A percentile compares a stretch with the other conserved stretches of the same genome.
phyloP scores from a whole-genome alignment of 2,888 invertebrate genomes.

The Sylvicola cinctus region DNA sequence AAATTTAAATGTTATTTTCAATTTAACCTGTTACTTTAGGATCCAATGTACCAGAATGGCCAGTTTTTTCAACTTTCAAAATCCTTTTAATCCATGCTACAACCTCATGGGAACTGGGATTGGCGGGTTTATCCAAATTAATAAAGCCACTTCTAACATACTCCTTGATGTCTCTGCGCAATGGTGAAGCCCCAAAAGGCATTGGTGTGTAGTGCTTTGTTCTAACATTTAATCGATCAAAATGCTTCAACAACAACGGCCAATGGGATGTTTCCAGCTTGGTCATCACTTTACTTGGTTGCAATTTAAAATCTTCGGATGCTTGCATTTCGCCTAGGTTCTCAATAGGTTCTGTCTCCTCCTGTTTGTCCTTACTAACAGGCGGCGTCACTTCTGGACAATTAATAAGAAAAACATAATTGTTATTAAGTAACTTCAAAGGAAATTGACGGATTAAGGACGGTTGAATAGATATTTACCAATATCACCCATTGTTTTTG shows the following conservation, averaged over 20 bases:
- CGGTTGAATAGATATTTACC: too few relatives aligned
- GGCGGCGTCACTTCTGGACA: constrained; percentile 1
- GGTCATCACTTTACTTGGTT: constrained; percentile 46
- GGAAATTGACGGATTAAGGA: too few relatives aligned
- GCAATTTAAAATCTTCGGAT: constrained; percentile 47
- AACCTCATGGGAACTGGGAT: constrained; percentile 98
- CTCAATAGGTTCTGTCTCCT: constrained; percentile 33
- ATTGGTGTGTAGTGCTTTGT: constrained; percentile 95
- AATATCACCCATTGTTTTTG: too few relatives aligned
- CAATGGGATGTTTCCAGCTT: constrained; percentile 79
- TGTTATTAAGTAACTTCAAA: too few relatives aligned
- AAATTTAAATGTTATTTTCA: too few relatives aligned
- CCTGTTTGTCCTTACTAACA: constrained; percentile 24
- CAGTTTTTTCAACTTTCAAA: constrained; percentile 91
- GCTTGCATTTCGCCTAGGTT: constrained; percentile 50
- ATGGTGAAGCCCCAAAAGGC: constrained; percentile 79
- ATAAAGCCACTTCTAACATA: constrained; percentile 87
- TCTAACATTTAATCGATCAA: constrained; percentile 81
- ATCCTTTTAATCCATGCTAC: constrained; percentile 99
- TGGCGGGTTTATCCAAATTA: constrained; percentile 96
- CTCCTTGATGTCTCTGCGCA: constrained; percentile 68
- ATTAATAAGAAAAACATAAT: too few relatives aligned
- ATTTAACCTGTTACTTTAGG: constrained; percentile 72
- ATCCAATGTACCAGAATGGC: constrained; percentile 97
- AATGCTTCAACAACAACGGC: constrained; percentile 90